Conservation (phyloP, 2,113 vertebrate genomes). For the Glaucidium brasilianum region DNA sequence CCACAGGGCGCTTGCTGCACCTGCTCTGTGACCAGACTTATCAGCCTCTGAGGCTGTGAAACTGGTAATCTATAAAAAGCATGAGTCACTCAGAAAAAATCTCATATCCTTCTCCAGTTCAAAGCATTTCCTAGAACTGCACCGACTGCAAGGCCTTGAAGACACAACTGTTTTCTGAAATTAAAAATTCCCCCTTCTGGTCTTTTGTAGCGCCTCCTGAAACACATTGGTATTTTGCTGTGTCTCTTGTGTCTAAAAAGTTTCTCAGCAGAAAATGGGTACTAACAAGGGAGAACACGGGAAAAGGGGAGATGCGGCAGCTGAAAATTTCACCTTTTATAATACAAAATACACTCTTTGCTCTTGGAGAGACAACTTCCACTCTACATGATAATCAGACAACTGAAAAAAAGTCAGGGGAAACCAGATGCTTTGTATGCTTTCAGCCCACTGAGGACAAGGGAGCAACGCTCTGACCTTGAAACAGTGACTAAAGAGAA, state of each 20-base stretch:
- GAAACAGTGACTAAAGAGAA: background rate
- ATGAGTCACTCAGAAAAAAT: background rate
- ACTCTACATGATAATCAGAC: background rate
- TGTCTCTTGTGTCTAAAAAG: background rate
- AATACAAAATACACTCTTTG: background rate
- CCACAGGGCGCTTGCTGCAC: background rate
- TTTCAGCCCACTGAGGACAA: background rate
- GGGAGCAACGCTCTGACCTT: background rate
- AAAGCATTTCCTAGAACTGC: conserved; percentile 39
- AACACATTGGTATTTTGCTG: background rate
- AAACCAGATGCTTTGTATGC: background rate
- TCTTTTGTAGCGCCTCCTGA: background rate
- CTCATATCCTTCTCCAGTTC: conserved; percentile 8
- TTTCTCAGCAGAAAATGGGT: background rate
- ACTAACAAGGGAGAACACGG: background rate
- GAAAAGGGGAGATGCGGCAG: background rate
- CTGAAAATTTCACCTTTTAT: background rate
- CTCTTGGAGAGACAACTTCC: background rate
- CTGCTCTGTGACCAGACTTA: background rate
- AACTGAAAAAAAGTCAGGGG: background rate
- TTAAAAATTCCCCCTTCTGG: background rate
- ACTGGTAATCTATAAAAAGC: conserved; percentile 18
- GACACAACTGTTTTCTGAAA: background rate
- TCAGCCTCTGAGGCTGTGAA: conserved; percentile 17
- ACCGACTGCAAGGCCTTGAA: background rate